Percentiles rank a stretch among this genome's conserved stretches.
These are phyloP conservation scores for Calliphora vomitoria DNA, from an alignment of 2,888 invertebrate species.

Conservation along the genomic window DNA sequence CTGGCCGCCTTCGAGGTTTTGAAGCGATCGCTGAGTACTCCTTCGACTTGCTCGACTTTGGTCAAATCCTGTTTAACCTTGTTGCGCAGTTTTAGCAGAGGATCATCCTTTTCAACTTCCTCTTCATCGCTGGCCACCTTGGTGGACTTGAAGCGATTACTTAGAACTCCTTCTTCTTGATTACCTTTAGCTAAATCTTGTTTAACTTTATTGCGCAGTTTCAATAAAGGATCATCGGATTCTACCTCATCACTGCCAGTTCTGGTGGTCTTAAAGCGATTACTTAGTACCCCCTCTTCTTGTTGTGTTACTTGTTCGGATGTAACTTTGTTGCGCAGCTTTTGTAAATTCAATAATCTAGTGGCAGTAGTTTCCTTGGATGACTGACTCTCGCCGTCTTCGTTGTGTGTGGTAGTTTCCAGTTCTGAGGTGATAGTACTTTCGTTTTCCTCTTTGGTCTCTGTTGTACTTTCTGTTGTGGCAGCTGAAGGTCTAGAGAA, in stretches of 20 bases:
- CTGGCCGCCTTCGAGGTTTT: not conserved
- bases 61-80: conserved; percentile 71
- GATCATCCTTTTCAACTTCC: conserved; percentile 33
- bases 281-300: conserved; percentile 9
- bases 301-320: conserved; percentile 4
- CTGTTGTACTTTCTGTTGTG: conserved; percentile 17
- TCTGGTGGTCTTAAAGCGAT: not conserved
- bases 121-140: not conserved
- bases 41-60: conserved; percentile 55
- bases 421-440: not conserved
- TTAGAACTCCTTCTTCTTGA: conserved; percentile 36
- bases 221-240: conserved; percentile 44
- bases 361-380: not conserved
- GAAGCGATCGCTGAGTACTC: conserved; percentile 9
- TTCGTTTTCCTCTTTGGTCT: conserved; percentile 11
- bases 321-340: conserved; percentile 77
- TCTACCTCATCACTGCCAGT: not conserved
- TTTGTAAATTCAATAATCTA: conserved; percentile 73
- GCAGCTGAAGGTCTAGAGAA: conserved; percentile 33
- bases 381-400: not conserved
- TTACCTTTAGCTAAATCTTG: conserved; percentile 38
- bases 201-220: conserved; percentile 43
- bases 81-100: conserved; percentile 61
- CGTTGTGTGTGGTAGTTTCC: conserved; percentile 30
- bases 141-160: conserved; percentile 10